Evolutionary conservation across 2,797 vertebrate species (phyloP), one percentile per base, ranked within the genome.

Genomic region (Mormyrus hasselquistii): DNA sequence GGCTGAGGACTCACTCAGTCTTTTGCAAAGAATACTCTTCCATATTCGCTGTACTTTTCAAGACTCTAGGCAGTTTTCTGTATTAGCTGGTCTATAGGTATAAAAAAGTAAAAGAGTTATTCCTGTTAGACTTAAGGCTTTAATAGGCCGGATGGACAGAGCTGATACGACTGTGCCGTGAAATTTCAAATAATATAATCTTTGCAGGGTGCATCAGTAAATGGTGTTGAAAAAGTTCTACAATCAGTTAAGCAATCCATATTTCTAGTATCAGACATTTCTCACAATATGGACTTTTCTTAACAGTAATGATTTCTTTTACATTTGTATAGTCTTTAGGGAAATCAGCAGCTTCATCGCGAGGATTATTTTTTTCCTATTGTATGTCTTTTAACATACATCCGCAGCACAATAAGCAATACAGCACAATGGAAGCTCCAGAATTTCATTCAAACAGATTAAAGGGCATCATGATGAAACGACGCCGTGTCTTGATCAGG

Each of bases 271-370:
- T 79, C 41, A 47, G 7, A 44, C 2, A 5, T 47, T 79, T 79
- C 38, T 79, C 38, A 47, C 38, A 79, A 79, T 79, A 79, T 79
- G 73, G 16, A 47, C 73, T 41, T 79, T 79, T 47, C 73, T 19
- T 41, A n/a, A 44, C 38, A n/a, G 16, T 79, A 79, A 47, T 47
- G 19, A 79, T 79, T 79, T 8, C 38, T 79, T 79, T 47, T 41
- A 79, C 73, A 79, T 79, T 79, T 79, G 73, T 44, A 44, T 79
- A 79, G 73, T n/a, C 38, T n/a, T 79, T 79, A 44, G 41, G 73
- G 73, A 79, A 79, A 79, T 79, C 73, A 38, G 29, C 16, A 47
- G 73, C 19, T 79, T 79, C 41, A 79, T 47, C 38, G n/a, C 2
- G 19, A 44, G 73, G 38, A 79, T 79, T 41, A 47, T 79, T 79